A percentile compares a stretch with the other conserved stretches of the same genome.
phyloP scores from a whole-genome alignment of 2,113 vertebrate genomes.

The Tachuris rubrigastra region DNA sequence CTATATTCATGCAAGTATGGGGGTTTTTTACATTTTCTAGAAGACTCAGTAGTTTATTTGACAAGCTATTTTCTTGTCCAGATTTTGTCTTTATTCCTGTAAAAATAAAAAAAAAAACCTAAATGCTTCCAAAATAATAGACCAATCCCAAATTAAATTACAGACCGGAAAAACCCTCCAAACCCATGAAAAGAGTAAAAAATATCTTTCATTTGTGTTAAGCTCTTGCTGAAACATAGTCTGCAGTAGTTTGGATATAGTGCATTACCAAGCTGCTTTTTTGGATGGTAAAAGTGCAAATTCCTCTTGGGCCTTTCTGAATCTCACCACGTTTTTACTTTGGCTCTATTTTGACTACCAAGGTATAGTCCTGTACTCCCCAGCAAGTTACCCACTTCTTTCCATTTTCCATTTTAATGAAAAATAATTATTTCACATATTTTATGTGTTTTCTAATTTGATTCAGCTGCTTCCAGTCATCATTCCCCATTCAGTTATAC shows the following conservation, averaged over 20 bases:
- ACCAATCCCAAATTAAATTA: not conserved
- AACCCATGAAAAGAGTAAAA: not conserved
- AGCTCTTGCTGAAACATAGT: not conserved
- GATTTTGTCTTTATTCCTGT: not conserved
- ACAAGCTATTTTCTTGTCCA: not conserved
- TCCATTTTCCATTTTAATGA: not conserved
- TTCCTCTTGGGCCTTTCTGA: not conserved
- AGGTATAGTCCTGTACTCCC: not conserved
- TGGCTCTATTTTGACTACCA: not conserved
- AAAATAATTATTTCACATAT: not conserved
- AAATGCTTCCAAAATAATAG: not conserved
- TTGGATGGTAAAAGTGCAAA: not conserved
- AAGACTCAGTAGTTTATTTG: not conserved
- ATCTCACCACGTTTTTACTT: not conserved
- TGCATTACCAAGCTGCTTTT: not conserved
- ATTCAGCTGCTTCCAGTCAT: not conserved
- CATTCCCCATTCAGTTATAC: not conserved
- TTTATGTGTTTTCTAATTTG: not conserved
- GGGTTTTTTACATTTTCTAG: not conserved
- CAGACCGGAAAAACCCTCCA: not conserved
- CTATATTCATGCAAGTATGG: not conserved
- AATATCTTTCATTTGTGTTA: not conserved
- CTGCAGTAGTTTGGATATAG: not conserved
- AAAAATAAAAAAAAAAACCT: not conserved
- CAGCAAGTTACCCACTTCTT: not conserved